Base-by-base conservation (phyloP, 2,888 invertebrate species). In the Cetonia aurata region DNA sequence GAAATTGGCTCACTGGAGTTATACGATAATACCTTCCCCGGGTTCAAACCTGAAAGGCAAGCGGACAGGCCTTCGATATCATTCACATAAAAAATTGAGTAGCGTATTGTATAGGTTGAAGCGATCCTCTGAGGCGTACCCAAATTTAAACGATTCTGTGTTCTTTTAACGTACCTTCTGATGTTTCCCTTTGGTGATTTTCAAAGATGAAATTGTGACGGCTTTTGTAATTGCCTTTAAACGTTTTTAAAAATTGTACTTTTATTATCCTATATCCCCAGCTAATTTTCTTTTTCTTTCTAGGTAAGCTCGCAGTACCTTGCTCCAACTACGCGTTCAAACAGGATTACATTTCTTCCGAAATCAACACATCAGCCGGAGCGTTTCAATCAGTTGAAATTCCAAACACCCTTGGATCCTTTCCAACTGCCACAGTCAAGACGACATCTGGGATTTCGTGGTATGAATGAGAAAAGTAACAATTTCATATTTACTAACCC, bases 61-160 rank as follows among this genome's bases (percentile, higher is more conserved):
- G 55, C 55, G 56, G 56, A 44, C 48, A 56, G 56, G 56, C 25
- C 31, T 55, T 56, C 31, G 62, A 67, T 67, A 46, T 56, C 67
- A 67, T 67, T 67, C 67, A 67, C 55, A 56, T 56, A 67, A 56
- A 62, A 62, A 67, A 67, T 67, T 56, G 56, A 67, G 56, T 56
- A 56, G 56, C 67, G 44, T 46, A 67, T 67, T 67, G 67, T 67
- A 37, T 37, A 56, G 31, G 67, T 56, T 56, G 46, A 67, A 67
- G 55, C 31, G 67, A 67, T 56, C 56, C 33, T 56, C 53, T 48
- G 50, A 48, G 62, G 50, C 62, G 62, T 13, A 62, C 62, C 50
- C 62, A 37, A 62, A 62, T 62, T 62, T 62, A 62, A 62, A 62
- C 50, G 62, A 62, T 62, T 48, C 50, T 60, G n/a, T 33, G 50